Evolutionary conservation across 2,888 invertebrate genomes (phyloP), one percentile per base, ranked within the genome.

Genomic region (Plusia festucae): DNA sequence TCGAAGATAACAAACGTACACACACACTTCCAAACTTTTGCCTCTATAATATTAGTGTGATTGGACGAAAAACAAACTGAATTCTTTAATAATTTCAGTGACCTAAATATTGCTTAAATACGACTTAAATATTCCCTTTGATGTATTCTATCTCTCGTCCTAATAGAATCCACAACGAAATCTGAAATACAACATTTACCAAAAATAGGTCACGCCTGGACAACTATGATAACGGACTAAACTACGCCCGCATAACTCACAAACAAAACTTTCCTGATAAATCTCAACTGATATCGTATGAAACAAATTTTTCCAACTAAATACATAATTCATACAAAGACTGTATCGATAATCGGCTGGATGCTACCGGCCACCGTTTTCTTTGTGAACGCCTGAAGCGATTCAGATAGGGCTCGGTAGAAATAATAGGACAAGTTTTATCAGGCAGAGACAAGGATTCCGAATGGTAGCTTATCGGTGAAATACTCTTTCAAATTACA

Each of bases 391-490:
- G 82, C 86, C 90, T 81, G 61, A 34, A 71, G 86, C 77, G 27
- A 69, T 58, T 60, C 70, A 79, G 82, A 81, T 82, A 82, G 63
- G 70, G 49, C 69, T 65, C 68, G 65, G 84, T 77, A 84, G 86
- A 89, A 92, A 91, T 92, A 92, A 92, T 92, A 92, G 90, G 84
- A 85, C 86, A 92, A 93, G 83, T 92, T 92, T 93, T 92, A 92
- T 91, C 91, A 79, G 77, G 66, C 57, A 74, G 77, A 81, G 89
- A 88, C 89, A 84, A 82, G 79, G 74, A 76, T 85, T 79, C 82
- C 83, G 83, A 87, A 87, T 82, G 86, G 86, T 78, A 81, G 66
- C 82, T 88, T 88, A 88, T 92, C 91, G 70, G 82, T 80, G 83
- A 88, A 88, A 86, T 90, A 87, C 86, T 85, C 85, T 85, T 85